A percentile compares a stretch with the other conserved stretches of the same genome.
Conservation (phyloP, 2,888 invertebrate genomes). For the Athalia cordata region DNA sequence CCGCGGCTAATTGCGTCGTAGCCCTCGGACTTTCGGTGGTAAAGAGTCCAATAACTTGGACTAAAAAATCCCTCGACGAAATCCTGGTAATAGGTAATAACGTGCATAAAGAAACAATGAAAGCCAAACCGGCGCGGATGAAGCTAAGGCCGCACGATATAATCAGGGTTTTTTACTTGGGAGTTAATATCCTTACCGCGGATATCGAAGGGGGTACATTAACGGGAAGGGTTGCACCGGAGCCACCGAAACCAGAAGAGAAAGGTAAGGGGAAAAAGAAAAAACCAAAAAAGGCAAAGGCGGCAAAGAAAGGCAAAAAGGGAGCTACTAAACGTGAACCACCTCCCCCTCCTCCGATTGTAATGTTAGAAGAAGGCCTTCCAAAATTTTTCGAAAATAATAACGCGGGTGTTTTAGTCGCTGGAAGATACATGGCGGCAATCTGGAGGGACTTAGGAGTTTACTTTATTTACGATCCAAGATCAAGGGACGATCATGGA, state of each 20-base stretch:
- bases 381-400: conserved; percentile 63
- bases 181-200: conserved; percentile 64
- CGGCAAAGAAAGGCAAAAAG: conserved; percentile 49
- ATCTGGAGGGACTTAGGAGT: conserved; percentile 67
- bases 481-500: conserved; percentile 58
- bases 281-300: conserved; percentile 27
- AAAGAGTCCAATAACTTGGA: conserved; percentile 67
- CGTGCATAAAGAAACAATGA: conserved; percentile 61
- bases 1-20: conserved; percentile 66
- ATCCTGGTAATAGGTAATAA: conserved; percentile 62
- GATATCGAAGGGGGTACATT: conserved; percentile 62
- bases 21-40: conserved; percentile 66
- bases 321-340: conserved; percentile 48
- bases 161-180: conserved; percentile 65
- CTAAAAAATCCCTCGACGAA: conserved; percentile 66
- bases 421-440: conserved; percentile 60
- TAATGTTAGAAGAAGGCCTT: conserved; percentile 62
- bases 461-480: conserved; percentile 67
- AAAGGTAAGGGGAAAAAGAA: conserved; percentile 51
- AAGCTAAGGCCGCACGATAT: conserved; percentile 62
- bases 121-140: conserved; percentile 43
- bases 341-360: conserved; percentile 57
- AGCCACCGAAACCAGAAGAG: conserved; percentile 61
- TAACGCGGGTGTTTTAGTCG: conserved; percentile 63
- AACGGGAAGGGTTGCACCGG: conserved; percentile 59